These are phyloP conservation scores for Pemphredon lugubris DNA, from an alignment of 2,888 invertebrate species.

Conservation along the genomic window DNA sequence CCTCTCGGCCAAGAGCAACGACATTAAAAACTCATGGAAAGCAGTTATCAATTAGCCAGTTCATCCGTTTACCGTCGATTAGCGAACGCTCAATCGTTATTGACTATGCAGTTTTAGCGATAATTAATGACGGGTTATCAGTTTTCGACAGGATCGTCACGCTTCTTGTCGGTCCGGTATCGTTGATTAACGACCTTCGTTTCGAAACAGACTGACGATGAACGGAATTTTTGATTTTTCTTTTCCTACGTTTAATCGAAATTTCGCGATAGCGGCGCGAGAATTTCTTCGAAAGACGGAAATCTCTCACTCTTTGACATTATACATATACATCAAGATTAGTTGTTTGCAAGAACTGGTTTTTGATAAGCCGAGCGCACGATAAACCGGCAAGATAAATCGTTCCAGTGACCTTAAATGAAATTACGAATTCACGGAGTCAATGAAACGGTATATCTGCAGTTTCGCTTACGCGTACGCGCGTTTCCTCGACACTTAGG, in stretches of 20 bases:
- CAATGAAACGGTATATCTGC: not conserved
- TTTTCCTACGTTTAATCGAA: not conserved
- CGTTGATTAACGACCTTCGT: not conserved
- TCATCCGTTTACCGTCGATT: constrained; percentile 22
- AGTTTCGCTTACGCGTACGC: not conserved
- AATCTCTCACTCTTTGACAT: not conserved
- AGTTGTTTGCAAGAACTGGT: not conserved
- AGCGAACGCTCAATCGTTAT: constrained; percentile 20
- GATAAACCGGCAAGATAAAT: constrained; percentile 16
- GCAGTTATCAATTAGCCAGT: constrained; percentile 2
- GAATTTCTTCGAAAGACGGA: not conserved
- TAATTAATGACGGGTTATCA: no score
- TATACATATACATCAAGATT: no score
- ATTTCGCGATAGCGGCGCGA: not conserved
- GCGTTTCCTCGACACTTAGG: no score
- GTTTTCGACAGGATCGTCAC: no score
- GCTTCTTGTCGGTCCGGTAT: not conserved
- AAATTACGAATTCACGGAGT: not conserved
- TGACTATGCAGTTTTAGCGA: no score
- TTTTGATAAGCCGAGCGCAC: not conserved
- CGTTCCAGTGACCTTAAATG: constrained; percentile 10
- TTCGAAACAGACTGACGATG: no score
- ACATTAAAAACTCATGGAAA: constrained; percentile 27
- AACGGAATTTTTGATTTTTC: not conserved
- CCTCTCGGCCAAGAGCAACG: constrained; percentile 47